Conservation (phyloP, 2,888 invertebrate species). For the Netelia melanura region DNA sequence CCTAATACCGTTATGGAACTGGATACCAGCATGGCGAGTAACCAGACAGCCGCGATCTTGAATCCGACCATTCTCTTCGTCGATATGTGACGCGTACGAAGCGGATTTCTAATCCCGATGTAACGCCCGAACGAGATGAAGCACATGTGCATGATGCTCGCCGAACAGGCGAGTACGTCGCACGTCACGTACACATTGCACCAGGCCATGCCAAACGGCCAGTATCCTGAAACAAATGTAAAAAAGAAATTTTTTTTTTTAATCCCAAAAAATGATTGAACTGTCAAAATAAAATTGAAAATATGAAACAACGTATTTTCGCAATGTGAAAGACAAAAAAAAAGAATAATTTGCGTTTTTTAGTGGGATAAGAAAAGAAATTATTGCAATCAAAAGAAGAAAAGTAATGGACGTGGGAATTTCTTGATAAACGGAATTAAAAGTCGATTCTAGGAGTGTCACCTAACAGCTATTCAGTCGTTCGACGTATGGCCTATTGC, state of each 20-base stretch:
- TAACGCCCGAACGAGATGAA: slow-evolving; percentile 96
- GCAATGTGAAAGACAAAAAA: too few relatives aligned
- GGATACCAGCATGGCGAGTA: slow-evolving; percentile 94
- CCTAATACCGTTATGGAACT: slow-evolving; percentile 94
- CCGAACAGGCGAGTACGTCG: slow-evolving; percentile 97
- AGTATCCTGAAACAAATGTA: slow-evolving; percentile 90
- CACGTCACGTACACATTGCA: slow-evolving; percentile 98
- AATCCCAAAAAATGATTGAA: slow-evolving; percentile 18
- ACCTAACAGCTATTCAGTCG: neutral
- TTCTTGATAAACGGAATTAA: neutral
- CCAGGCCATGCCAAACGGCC: slow-evolving; percentile 97
- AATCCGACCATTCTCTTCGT: slow-evolving; percentile 93
- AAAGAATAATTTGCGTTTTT: neutral
- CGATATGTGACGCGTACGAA: slow-evolving; percentile 93
- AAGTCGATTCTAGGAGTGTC: neutral
- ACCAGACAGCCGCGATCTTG: slow-evolving; percentile 97
- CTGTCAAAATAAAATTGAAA: neutral
- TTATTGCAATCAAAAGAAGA: neutral
- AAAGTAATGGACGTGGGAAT: neutral
- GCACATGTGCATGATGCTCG: slow-evolving; percentile 98
- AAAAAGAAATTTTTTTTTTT: neutral
- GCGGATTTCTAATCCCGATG: slow-evolving; percentile 94
- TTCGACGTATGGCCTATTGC: neutral
- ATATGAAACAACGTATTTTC: too few relatives aligned
- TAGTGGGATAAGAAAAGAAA: too few relatives aligned